A percentile compares a stretch with the other conserved stretches of the same genome.
Conservation (phyloP, 1,140 invertebrate species). For the Drosophila triauraria region DNA sequence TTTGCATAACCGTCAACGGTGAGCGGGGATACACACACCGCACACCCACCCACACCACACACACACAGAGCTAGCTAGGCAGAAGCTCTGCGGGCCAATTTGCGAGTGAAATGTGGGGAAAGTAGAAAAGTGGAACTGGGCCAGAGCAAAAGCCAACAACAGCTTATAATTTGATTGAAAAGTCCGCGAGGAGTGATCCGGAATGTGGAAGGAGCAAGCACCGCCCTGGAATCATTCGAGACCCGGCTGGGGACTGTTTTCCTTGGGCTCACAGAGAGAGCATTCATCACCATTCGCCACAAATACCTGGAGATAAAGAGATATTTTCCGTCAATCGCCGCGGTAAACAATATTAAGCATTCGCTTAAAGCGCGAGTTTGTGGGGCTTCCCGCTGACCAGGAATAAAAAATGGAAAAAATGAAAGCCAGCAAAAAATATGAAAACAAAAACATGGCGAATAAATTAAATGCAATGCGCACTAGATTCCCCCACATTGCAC, state of each 20-base stretch:
- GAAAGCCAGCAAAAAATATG: slow-evolving; percentile 18
- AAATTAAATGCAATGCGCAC: slow-evolving; percentile 50
- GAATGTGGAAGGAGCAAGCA: background rate
- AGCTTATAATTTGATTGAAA: slow-evolving; percentile 55
- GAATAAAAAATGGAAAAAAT: slow-evolving; percentile 36
- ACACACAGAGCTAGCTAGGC: background rate
- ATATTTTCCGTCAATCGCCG: slow-evolving; percentile 44
- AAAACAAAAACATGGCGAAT: slow-evolving; percentile 38
- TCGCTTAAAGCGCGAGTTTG: slow-evolving; percentile 51
- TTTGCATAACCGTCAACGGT: slow-evolving; percentile 60
- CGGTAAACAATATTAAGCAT: slow-evolving; percentile 42
- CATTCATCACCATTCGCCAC: slow-evolving; percentile 35
- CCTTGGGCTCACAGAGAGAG: slow-evolving; percentile 16
- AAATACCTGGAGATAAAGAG: slow-evolving; percentile 17
- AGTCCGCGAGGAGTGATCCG: slow-evolving; percentile 35
- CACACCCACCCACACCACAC: background rate
- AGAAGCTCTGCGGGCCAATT: slow-evolving; percentile 32
- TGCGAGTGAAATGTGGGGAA: slow-evolving; percentile 29
- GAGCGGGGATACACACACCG: background rate
- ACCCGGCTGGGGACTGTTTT: background rate
- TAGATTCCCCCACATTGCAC: slow-evolving; percentile 27
- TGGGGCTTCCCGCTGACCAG: slow-evolving; percentile 35
- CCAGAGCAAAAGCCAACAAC: slow-evolving; percentile 30
- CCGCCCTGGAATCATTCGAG: background rate
- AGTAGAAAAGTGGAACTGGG: slow-evolving; percentile 15